Percentiles rank a stretch among this genome's conserved stretches.
Conservation (phyloP, 2,113 vertebrate genomes). For the Cryptomyrus ogoouensis region DNA sequence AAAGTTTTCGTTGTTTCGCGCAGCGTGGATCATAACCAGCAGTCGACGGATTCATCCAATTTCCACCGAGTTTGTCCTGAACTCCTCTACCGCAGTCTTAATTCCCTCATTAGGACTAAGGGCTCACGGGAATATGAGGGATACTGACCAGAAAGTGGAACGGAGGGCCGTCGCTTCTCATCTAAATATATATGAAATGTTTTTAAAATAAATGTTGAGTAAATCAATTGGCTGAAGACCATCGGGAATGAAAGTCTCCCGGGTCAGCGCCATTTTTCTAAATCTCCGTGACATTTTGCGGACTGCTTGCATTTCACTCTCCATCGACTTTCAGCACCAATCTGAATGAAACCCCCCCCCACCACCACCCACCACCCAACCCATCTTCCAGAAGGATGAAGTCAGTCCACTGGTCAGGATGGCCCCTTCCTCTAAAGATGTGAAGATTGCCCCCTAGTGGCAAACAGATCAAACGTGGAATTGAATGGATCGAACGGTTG, state of each 20-base stretch:
- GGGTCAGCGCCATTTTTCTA: not conserved
- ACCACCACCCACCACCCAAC: not conserved
- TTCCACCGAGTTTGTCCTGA: not conserved
- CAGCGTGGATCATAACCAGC: not conserved
- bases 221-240: not conserved
- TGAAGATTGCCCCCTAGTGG: not conserved
- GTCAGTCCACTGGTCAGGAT: not conserved
- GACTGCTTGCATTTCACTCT: constrained; percentile 6
- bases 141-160: not conserved
- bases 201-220: not conserved
- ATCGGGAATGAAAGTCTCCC: not conserved
- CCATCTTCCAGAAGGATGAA: not conserved
- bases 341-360: not conserved
- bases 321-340: not conserved
- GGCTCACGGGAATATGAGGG: not conserved
- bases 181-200: constrained; percentile 9
- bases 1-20: not conserved
- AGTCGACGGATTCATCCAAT: not conserved
- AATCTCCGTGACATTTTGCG: not conserved
- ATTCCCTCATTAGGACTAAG: not conserved
- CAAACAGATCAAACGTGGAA: not conserved
- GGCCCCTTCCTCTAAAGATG: not conserved
- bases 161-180: not conserved
- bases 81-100: not conserved
- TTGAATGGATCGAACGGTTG: not conserved